phyloP scores from a whole-genome alignment of 2,888 invertebrate genomes.

The Stenchaetothrips biformis region DNA sequence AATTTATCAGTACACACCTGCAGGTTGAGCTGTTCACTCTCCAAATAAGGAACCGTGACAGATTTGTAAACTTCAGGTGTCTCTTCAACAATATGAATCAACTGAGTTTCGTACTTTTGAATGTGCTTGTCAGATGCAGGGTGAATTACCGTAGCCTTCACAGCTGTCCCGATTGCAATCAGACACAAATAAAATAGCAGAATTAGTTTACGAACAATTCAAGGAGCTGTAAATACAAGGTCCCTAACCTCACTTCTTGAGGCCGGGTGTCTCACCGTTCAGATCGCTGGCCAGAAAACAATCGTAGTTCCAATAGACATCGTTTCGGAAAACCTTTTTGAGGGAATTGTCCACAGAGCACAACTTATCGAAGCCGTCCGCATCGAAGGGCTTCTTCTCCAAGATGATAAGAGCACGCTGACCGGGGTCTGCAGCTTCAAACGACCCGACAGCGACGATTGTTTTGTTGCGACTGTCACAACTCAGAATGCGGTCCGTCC shows the following conservation, averaged over 20 bases:
- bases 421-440: not conserved
- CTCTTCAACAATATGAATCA: slow-evolving; percentile 72
- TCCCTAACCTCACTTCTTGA: not conserved
- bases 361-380: slow-evolving; percentile 54
- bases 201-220: not conserved
- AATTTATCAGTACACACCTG: slow-evolving; percentile 53
- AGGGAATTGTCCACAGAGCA: slow-evolving; percentile 56
- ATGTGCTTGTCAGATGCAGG: slow-evolving; percentile 93
- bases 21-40: slow-evolving; percentile 67
- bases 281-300: slow-evolving; percentile 58
- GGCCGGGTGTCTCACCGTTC: slow-evolving; percentile 52
- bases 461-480: not conserved
- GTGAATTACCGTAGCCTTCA: slow-evolving; percentile 84
- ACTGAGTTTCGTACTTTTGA: slow-evolving; percentile 73
- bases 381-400: slow-evolving; percentile 76
- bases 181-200: slow-evolving; percentile 18
- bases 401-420: slow-evolving; percentile 57
- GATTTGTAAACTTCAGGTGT: slow-evolving; percentile 74
- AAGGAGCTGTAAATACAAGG: not conserved
- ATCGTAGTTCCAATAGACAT: slow-evolving; percentile 78
- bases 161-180: slow-evolving; percentile 52
- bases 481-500: not conserved
- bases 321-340: slow-evolving; percentile 67
- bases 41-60: slow-evolving; percentile 71
- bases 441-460: not conserved